Conservation (phyloP, 2,888 invertebrate genomes). For the Mesochorus sp. region DNA sequence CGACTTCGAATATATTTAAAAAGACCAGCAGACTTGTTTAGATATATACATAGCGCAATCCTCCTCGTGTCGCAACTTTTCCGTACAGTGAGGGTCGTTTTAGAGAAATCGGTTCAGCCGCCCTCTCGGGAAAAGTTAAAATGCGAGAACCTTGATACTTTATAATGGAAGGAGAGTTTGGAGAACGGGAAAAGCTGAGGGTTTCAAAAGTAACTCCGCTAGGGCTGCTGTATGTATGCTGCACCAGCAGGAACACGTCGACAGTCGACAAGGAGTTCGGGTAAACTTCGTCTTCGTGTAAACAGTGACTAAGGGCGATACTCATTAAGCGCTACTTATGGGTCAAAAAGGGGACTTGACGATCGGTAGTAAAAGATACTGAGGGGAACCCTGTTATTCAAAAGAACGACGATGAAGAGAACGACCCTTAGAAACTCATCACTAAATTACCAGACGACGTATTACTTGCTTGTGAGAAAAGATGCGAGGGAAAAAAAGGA, state of each 20-base stretch:
- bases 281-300: slow-evolving; percentile 37
- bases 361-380: neutral
- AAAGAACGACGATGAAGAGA: slow-evolving; percentile 7
- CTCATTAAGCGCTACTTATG: slow-evolving; percentile 56
- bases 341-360: slow-evolving; percentile 34
- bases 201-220: neutral
- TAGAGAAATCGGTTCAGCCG: slow-evolving; percentile 28
- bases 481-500: neutral
- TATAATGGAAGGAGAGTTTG: slow-evolving; percentile 40
- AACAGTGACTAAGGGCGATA: slow-evolving; percentile 56
- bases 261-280: slow-evolving; percentile 29
- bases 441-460: slow-evolving; percentile 51
- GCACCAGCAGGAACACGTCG: slow-evolving; percentile 6
- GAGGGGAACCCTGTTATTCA: neutral
- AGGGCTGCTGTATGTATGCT: neutral
- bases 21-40: neutral
- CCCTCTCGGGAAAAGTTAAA: slow-evolving; percentile 29
- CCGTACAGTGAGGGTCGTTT: neutral
- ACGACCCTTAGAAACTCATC: slow-evolving; percentile 43
- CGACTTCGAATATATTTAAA: neutral
- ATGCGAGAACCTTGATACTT: slow-evolving; percentile 33
- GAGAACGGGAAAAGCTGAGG: neutral
- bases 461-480: slow-evolving; percentile 23
- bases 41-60: neutral
- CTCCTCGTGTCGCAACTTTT: neutral